A percentile compares a stretch with the other conserved stretches of the same genome.
These are phyloP conservation scores for Nymphicus hollandicus DNA, from an alignment of 2,113 vertebrate species.

Conservation along the genomic window DNA sequence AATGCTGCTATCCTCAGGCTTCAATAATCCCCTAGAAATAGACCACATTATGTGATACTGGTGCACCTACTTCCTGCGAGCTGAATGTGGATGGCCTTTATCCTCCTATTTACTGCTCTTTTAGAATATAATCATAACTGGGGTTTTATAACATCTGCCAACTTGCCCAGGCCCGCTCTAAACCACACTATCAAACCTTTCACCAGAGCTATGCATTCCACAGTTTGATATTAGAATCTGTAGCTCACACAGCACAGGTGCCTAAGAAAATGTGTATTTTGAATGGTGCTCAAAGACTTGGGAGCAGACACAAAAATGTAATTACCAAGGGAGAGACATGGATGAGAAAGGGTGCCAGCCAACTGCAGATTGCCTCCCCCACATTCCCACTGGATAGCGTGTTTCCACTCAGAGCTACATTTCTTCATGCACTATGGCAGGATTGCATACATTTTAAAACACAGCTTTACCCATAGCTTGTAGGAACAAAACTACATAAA, in stretches of 20 bases:
- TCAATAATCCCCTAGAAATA: background rate
- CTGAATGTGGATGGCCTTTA: background rate
- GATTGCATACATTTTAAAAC: background rate
- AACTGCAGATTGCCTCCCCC: background rate
- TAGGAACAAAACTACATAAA: background rate
- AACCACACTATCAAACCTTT: fast-evolving
- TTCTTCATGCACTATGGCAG: background rate
- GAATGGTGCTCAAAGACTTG: background rate
- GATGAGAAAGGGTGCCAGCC: background rate
- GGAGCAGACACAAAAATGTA: background rate
- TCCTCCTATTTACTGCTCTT: background rate
- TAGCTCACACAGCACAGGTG: background rate
- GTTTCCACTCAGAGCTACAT: background rate
- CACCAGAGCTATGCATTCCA: fast-evolving
- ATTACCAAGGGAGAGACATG: fast-evolving
- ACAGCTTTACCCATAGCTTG: background rate
- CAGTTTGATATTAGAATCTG: fast-evolving
- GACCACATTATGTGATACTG: fast-evolving
- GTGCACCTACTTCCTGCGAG: background rate
- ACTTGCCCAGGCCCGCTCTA: background rate
- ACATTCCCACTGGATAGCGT: fast-evolving
- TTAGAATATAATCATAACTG: background rate
- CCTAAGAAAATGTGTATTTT: background rate
- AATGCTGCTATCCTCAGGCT: background rate
- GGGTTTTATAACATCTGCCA: background rate